Base-by-base conservation (phyloP, 2,113 vertebrate species). In the Alligator mississippiensis region DNA sequence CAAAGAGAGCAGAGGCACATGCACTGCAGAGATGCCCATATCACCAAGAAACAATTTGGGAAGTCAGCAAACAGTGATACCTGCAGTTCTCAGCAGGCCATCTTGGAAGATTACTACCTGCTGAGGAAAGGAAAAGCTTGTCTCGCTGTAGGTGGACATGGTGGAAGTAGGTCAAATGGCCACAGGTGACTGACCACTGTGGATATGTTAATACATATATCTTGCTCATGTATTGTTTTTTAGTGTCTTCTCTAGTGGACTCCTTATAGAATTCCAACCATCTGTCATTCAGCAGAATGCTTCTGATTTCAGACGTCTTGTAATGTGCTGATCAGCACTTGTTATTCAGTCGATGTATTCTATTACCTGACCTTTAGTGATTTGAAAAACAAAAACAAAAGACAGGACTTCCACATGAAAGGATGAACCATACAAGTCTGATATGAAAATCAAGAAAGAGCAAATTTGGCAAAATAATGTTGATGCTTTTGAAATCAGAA, bases 81-180 rank as follows among this genome's bases (percentile, higher is more conserved):
- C 63, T 93, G 88, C 93, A 82, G 90, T 85, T 96, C 83, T 95
- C 92, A 96, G 92, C 85, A 93, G 82, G 85, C 85, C 89, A 82
- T 91, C 68, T 83, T 92, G 94, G 87, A 94, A 85, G 92, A 91
- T 97, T 97, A 84, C 88, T 97, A 86, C 87, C 78, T 96, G 66
- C 91, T 94, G 93, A 61, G 84, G 86, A 86, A 94, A 93, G 90
- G 61, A 94, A 96, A 95, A 80, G 72, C 89, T 93, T 94, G 57
- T 92, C 91, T 90, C 87, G 13, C 88, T 81, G 61, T 91, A 94
- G 92, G 93, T 93, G 18, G 75, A 87, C 57, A 94, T 94, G 80
- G 55, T 89, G 76, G 75, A 96, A 96, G 74, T 94, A 92, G 94
- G 84, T 96, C 87, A 94, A 82, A 92, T 93, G 84, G 30, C 75